Evolutionary conservation across 2,113 vertebrate species (phyloP).

Genomic region (Triplophysa dalaica): DNA sequence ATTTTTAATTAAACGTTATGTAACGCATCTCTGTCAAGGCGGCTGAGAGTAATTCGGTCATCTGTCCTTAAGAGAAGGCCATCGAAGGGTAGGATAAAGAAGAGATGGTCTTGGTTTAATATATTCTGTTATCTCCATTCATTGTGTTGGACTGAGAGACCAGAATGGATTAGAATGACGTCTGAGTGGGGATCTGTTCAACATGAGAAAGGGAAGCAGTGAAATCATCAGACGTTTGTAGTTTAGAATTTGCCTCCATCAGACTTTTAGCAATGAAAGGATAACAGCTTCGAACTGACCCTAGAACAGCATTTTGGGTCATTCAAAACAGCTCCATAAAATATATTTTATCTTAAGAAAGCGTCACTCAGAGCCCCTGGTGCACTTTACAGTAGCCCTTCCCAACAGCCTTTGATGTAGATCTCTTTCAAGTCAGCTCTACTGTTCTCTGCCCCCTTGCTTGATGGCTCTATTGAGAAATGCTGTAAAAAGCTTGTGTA

Average conservation of each 20-base stretch:
- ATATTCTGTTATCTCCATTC: background rate
- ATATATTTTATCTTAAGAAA: slow-evolving; percentile 18
- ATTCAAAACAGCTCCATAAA: slow-evolving; percentile 22
- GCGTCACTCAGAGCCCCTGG: slow-evolving; percentile 7
- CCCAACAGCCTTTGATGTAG: slow-evolving; percentile 43
- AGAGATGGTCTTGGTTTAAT: slow-evolving; percentile 6
- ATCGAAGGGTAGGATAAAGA: slow-evolving; percentile 17
- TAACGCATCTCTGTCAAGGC: slow-evolving; percentile 19
- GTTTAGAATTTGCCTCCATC: slow-evolving; percentile 14
- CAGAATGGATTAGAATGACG: slow-evolving; percentile 1
- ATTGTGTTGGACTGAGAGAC: slow-evolving; percentile 10
- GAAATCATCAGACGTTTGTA: slow-evolving; percentile 2
- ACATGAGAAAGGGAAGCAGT: background rate
- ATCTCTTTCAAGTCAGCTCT: slow-evolving; percentile 18
- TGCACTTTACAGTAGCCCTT: slow-evolving; percentile 45
- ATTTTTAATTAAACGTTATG: slow-evolving; percentile 51
- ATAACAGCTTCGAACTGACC: slow-evolving; percentile 25
- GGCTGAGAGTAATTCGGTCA: slow-evolving; percentile 8
- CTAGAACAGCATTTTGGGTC: slow-evolving; percentile 17
- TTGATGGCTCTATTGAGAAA: slow-evolving; percentile 46
- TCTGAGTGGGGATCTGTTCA: background rate
- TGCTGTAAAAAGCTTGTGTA: slow-evolving; percentile 29
- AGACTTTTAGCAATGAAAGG: slow-evolving; percentile 3
- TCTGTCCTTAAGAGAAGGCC: background rate
- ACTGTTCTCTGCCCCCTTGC: slow-evolving; percentile 32